These are phyloP conservation scores for Notarius quadriscutis DNA, from an alignment of 2,113 vertebrate species.

Conservation along the genomic window DNA sequence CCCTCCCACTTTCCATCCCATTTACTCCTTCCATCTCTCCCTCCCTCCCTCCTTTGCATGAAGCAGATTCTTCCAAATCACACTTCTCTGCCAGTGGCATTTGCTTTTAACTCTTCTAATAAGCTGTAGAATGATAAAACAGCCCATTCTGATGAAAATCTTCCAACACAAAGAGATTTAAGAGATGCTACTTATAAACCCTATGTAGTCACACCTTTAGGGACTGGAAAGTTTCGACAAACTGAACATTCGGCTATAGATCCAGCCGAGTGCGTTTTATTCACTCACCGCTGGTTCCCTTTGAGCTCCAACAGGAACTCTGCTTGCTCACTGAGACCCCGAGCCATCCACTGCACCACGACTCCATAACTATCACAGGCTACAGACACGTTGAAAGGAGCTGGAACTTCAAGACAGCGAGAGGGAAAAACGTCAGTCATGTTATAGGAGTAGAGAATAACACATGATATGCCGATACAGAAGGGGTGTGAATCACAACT, in stretches of 20 bases:
- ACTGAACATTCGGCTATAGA: background rate
- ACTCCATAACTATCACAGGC: constrained; percentile 41
- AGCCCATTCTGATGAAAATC: too few relatives aligned
- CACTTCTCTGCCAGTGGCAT: background rate
- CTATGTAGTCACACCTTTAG: too few relatives aligned
- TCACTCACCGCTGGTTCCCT: background rate
- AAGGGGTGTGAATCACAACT: background rate
- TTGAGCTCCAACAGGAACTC: constrained; percentile 6
- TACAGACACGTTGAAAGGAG: constrained; percentile 15
- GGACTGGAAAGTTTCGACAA: too few relatives aligned
- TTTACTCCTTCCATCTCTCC: too few relatives aligned
- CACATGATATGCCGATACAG: background rate
- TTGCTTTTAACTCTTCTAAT: too few relatives aligned
- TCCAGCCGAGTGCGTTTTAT: background rate
- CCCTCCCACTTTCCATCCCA: too few relatives aligned
- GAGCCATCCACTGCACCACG: constrained; percentile 23
- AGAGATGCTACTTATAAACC: too few relatives aligned
- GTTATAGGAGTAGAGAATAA: background rate
- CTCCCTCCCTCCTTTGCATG: too few relatives aligned
- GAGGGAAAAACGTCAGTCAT: background rate
- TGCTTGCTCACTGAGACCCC: background rate
- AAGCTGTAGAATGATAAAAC: too few relatives aligned
- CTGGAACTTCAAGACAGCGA: background rate
- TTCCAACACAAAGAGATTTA: too few relatives aligned
- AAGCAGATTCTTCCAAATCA: background rate